Evolutionary conservation across 2,888 invertebrate genomes (phyloP), one percentile per base, ranked within the genome.

Genomic region (Harpagoxenus sublaevis): DNA sequence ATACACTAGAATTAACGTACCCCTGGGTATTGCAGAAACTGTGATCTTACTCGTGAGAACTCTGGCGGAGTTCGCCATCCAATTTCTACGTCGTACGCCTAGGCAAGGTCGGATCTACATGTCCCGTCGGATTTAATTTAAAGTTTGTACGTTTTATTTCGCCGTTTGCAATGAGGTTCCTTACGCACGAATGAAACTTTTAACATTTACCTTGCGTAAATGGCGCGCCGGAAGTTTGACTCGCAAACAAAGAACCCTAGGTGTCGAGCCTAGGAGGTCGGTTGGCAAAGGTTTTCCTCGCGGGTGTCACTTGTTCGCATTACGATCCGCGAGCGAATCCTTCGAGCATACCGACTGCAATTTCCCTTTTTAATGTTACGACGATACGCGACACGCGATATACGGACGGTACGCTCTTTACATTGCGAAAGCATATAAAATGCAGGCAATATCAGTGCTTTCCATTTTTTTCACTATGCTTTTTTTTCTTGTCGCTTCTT

Each of bases 121-220:
- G 79, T 81, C 79, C 60, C 79, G 60, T 71, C 39, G 79, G 79
- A 81, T 81, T 81, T 81, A 81, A 81, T 81, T 81, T 81, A 81
- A 81, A 81, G 79, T 81, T 81, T 81, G 73, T 81, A 71, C 48
- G 79, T 81, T 81, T 81, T 71, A 81, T 79, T 79, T 79, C 57
- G 10, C 48, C 60, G 73, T 60, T 71, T 51, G 79, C 71, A 35
- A 81, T 60, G 48, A 45, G 35, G 18, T 51, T 71, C 57, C 60
- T 81, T 71, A 81, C 73, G 57, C 73, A 71, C 79, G 73, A 48
- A 60, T 60, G 48, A 71, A 81, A 81, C 79, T 81, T 81, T 81
- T 81, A 81, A 81, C 60, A 81, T 81, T 81, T 81, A 62, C 79
- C 60, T 18, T n/a, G 15, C 12, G 60, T 60, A 81, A 81, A 81